Base-by-base conservation (phyloP, 1,140 invertebrate species). In the Bombus difficillimus region DNA sequence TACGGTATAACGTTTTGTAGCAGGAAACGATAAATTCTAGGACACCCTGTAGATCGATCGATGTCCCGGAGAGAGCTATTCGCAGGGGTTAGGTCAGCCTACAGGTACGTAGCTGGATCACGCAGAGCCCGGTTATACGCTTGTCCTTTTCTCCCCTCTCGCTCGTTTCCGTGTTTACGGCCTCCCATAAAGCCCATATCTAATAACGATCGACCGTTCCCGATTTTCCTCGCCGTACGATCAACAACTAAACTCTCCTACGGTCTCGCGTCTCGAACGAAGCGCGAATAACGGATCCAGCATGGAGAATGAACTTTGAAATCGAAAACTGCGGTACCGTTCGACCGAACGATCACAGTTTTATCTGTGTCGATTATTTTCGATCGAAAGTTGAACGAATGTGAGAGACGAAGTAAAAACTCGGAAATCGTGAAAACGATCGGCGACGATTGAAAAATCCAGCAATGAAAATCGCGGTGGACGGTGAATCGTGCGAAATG, bases 111-210 rank as follows among this genome's bases (percentile, higher is more conserved):
- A 68, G 32, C 34, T 15, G 22, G 18, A 37, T 18, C 28, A 28
- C n/a, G 47, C 10, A 34, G 79, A 43, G 8, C 66, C 79, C 77
- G 25, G 37, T 25, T n/a, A 15, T 12, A 5, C 47, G 9, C 8
- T 5, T 43, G 9, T 41, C 12, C 15, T n/a, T 15, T 18, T 13
- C 37, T 13, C 69, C 43, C 59, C 57, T 18, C 25, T 28, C 59
- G 28, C 41, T 34, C 41, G 39, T 87, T 72, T 85, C 72, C 53
- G 43, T 68, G 59, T 90, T 90, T 88, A 88, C 62, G 80, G 22
- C 57, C 34, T 37, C 66, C 69, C 86, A 76, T 84, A 82, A 90
- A 91, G 12, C 81, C 83, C 43, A 84, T 64, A 69, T 81, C 66
- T 72, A 83, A 72, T 84, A 87, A 88, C 68, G 22, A n/a, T 75